Percentiles rank a stretch among this genome's conserved stretches.
phyloP scores from a whole-genome alignment of 2,797 vertebrate species.

The Martes flavigula region DNA sequence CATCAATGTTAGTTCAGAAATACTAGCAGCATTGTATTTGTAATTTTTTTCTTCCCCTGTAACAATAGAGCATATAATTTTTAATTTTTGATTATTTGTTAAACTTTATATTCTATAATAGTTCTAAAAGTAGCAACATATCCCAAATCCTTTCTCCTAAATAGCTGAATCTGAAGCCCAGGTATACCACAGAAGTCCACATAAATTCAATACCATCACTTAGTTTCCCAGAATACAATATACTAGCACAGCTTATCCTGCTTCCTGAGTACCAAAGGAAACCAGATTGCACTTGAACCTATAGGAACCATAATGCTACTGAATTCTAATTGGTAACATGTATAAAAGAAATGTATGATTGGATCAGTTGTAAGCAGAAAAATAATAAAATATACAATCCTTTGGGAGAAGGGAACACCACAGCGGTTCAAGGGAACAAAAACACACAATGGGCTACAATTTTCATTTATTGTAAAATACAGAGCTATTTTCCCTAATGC shows the following conservation, averaged over 20 bases:
- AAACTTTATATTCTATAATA: constrained; percentile 44
- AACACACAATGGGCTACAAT: not conserved
- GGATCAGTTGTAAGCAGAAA: not conserved
- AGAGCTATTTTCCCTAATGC: not conserved
- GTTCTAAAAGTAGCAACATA: not conserved
- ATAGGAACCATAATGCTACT: constrained; percentile 17
- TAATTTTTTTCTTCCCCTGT: not conserved
- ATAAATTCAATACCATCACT: constrained; percentile 36
- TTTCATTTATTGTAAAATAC: constrained; percentile 11
- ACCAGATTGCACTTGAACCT: constrained; percentile 52
- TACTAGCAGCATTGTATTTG: not conserved
- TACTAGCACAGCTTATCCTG: not conserved
- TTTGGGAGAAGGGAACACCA: constrained; percentile 36
- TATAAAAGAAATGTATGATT: constrained; percentile 10
- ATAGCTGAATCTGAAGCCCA: constrained; percentile 37
- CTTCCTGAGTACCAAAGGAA: constrained; percentile 50
- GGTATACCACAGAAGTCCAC: constrained; percentile 4
- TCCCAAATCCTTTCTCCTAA: constrained; percentile 34
- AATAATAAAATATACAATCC: constrained; percentile 51
- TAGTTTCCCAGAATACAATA: constrained; percentile 57
- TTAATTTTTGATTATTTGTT: constrained; percentile 65
- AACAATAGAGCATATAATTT: not conserved
- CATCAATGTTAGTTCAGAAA: constrained; percentile 19
- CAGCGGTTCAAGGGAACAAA: constrained; percentile 23
- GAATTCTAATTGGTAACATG: constrained; percentile 52